A percentile compares a stretch with the other conserved stretches of the same genome.
Evolutionary conservation across 2,113 vertebrate species (phyloP).

Genomic region (Psittacus erithacus): DNA sequence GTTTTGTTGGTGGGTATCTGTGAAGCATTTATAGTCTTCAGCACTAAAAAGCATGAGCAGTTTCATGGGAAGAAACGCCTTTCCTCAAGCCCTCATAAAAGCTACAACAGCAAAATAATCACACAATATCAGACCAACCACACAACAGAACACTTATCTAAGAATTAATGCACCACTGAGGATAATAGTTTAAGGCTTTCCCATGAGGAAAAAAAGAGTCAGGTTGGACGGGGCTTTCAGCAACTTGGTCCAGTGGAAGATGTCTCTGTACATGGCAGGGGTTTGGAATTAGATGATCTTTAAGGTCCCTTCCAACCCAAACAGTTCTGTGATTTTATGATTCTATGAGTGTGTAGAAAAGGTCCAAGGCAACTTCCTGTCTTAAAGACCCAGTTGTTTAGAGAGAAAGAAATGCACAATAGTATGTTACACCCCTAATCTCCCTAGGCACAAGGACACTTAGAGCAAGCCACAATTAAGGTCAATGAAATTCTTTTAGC

Average conservation of each 20-base stretch:
- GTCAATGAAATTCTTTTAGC: neutral
- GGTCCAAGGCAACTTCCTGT: neutral
- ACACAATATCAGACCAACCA: rapidly evolving
- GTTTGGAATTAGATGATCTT: neutral
- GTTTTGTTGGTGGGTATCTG: neutral
- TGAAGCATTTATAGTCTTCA: neutral
- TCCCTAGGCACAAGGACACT: neutral
- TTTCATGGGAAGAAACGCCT: neutral
- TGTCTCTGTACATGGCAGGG: neutral
- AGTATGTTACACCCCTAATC: rapidly evolving
- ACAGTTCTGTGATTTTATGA: neutral
- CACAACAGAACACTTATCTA: neutral
- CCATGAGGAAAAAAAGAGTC: neutral
- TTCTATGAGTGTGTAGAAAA: neutral
- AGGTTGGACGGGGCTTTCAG: neutral
- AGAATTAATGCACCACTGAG: neutral
- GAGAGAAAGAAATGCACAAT: neutral
- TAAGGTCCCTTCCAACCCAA: neutral
- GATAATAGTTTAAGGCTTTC: neutral
- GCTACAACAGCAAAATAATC: neutral
- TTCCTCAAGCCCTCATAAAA: neutral
- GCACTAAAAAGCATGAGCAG: neutral
- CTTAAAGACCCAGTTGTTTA: neutral
- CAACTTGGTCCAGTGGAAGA: neutral
- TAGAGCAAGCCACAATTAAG: neutral